These are phyloP conservation scores for Thunnus albacares DNA, from an alignment of 2,797 vertebrate species.

Conservation along the genomic window DNA sequence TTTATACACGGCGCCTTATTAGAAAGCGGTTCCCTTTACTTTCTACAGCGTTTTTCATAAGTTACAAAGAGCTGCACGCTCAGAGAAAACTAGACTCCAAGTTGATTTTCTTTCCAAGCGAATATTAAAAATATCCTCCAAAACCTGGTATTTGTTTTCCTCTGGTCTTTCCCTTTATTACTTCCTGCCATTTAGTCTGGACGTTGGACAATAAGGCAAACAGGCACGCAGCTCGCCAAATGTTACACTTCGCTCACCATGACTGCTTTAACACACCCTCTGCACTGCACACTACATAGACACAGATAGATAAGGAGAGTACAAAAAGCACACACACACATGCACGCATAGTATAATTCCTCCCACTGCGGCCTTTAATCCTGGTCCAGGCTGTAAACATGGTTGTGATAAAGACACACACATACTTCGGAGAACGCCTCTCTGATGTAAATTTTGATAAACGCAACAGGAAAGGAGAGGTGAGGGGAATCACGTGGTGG, in stretches of 20 bases:
- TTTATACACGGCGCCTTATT: too few relatives aligned
- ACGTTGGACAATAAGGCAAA: conserved; percentile 49
- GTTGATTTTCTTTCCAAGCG: conserved; percentile 27
- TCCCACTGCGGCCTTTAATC: conserved; percentile 58
- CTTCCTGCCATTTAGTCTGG: conserved; percentile 63
- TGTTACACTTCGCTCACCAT: conserved; percentile 41
- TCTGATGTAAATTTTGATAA: conserved; percentile 34
- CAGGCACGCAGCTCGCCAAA: conserved; percentile 11
- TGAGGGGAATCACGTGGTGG: not conserved
- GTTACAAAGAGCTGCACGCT: not conserved
- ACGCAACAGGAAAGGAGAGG: conserved; percentile 4
- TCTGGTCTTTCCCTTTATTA: conserved; percentile 47
- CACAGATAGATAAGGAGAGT: conserved; percentile 6
- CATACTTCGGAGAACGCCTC: not conserved
- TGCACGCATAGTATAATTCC: conserved; percentile 13
- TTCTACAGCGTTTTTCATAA: not conserved
- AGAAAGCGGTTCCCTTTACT: too few relatives aligned
- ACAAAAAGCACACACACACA: conserved; percentile 16
- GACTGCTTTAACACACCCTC: conserved; percentile 23
- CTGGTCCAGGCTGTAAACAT: conserved; percentile 59
- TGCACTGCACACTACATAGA: conserved; percentile 18
- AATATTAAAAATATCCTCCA: conserved; percentile 32
- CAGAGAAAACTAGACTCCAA: not conserved
- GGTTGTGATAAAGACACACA: conserved; percentile 48
- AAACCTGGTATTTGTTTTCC: conserved; percentile 31